phyloP scores from a whole-genome alignment of 2,888 invertebrate genomes.

The Tetranychus truncatus region DNA sequence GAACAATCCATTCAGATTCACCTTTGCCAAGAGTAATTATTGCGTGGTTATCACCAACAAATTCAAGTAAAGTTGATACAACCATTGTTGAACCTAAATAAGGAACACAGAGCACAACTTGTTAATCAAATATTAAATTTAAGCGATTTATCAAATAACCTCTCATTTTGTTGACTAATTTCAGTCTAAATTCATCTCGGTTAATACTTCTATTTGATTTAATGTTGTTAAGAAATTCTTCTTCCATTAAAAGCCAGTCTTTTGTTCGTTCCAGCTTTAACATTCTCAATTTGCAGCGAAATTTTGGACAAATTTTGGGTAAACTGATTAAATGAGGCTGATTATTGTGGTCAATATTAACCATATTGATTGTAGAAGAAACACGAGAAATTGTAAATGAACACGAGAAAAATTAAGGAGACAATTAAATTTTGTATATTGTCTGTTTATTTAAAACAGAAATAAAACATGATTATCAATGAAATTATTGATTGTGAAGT shows the following conservation, averaged over 20 bases:
- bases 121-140: not conserved
- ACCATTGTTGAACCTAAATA: not conserved
- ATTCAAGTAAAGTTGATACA: not conserved
- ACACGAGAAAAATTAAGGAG: no score
- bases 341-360: not conserved
- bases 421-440: no score
- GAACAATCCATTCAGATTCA: conserved; percentile 97
- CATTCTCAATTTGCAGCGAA: conserved; percentile 79
- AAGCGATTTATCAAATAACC: not conserved
- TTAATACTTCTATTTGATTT: conserved; percentile 22
- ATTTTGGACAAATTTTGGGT: conserved; percentile 89
- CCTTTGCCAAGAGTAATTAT: not conserved
- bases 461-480: no score
- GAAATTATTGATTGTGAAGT: no score
- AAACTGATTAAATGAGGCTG: conserved; percentile 32
- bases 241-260: conserved; percentile 95
- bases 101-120: not conserved
- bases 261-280: conserved; percentile 90
- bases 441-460: no score
- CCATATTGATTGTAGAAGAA: not conserved
- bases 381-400: no score
- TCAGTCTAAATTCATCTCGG: conserved; percentile 22
- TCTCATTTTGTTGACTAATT: not conserved
- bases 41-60: not conserved
- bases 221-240: conserved; percentile 60